These are phyloP conservation scores for Sebastes diaconus DNA, from an alignment of 2,797 vertebrate species.

Conservation along the genomic window DNA sequence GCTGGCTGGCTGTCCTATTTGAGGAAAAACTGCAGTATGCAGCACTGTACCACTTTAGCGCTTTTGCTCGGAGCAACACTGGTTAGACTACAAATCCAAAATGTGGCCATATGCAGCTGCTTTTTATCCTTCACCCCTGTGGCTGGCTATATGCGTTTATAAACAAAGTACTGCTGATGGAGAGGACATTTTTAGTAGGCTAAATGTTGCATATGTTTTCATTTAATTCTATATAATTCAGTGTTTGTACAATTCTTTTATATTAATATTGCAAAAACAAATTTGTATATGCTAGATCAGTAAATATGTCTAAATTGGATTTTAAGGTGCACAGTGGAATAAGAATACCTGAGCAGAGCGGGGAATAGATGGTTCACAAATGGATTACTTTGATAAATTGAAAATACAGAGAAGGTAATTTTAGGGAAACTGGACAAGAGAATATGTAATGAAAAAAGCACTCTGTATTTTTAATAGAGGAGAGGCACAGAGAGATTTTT, in stretches of 20 bases:
- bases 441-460: slow-evolving; percentile 38
- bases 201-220: slow-evolving; percentile 19
- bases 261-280: slow-evolving; percentile 1
- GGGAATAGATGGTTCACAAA: slow-evolving; percentile 33
- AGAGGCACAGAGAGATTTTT: background rate
- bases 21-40: slow-evolving; percentile 33
- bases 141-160: slow-evolving; percentile 43
- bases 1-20: slow-evolving; percentile 35
- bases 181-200: slow-evolving; percentile 7
- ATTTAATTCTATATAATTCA: slow-evolving; percentile 11
- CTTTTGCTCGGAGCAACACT: slow-evolving; percentile 47
- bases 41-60: slow-evolving; percentile 31
- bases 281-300: slow-evolving; percentile 9
- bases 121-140: slow-evolving; percentile 41
- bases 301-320: slow-evolving; percentile 30
- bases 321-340: slow-evolving; percentile 4
- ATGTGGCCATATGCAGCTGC: slow-evolving; percentile 41
- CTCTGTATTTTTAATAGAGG: slow-evolving; percentile 20
- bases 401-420: slow-evolving; percentile 45
- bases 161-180: slow-evolving; percentile 28
- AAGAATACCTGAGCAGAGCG: slow-evolving; percentile 18
- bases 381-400: slow-evolving; percentile 41
- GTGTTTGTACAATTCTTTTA: slow-evolving; percentile 9
- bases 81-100: slow-evolving; percentile 35
- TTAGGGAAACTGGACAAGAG: slow-evolving; percentile 25